phyloP scores from a whole-genome alignment of 2,113 vertebrate genomes.

The Charina bottae region DNA sequence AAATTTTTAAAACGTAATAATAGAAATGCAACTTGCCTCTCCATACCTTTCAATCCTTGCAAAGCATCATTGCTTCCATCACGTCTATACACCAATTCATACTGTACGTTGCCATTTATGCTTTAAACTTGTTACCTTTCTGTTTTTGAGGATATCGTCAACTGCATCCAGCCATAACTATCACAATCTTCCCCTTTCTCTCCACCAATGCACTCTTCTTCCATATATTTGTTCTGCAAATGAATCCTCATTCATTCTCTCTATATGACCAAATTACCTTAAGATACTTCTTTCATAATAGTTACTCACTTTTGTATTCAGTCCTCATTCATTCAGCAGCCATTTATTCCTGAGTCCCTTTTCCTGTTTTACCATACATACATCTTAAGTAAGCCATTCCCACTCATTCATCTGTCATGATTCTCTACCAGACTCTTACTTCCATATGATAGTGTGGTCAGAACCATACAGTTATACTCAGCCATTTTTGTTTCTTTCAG shows the following conservation, averaged over 20 bases:
- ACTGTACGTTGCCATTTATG: not conserved
- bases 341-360: not conserved
- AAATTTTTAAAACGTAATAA: not conserved
- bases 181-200: not conserved
- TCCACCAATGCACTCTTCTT: not conserved
- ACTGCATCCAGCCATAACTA: not conserved
- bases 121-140: not conserved
- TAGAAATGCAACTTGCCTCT: not conserved
- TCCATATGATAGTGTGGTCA: not conserved
- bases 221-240: not conserved
- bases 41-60: not conserved
- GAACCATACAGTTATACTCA: not conserved
- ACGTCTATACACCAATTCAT: not conserved
- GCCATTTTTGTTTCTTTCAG: not conserved
- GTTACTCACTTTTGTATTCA: not conserved
- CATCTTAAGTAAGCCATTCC: not conserved
- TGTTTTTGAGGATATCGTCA: not conserved
- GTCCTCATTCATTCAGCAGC: not conserved
- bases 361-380: not conserved
- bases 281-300: not conserved
- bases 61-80: not conserved
- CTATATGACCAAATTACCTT: too few species aligned
- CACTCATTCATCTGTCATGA: not conserved
- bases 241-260: not conserved
- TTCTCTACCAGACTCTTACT: too few species aligned